Conservation (phyloP, 2,113 vertebrate species). For the Phrynosoma platyrhinos region DNA sequence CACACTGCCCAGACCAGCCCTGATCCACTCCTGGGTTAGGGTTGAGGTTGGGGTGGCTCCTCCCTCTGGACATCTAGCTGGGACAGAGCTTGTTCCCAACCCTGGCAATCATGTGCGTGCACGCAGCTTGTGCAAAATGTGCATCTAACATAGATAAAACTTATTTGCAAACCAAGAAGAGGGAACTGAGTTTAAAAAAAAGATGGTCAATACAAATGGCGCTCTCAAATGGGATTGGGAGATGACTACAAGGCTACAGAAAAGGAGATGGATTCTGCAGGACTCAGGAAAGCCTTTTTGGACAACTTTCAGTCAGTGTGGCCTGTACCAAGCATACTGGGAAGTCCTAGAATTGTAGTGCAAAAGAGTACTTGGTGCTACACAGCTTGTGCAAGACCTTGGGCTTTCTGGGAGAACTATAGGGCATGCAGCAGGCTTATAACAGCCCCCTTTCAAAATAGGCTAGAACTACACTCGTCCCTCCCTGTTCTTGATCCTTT, state of each 20-base stretch:
- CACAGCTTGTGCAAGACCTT: no score
- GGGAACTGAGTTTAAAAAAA: not conserved
- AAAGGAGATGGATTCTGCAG: no score
- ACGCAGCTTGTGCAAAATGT: slow-evolving; percentile 19
- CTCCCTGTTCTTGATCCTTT: no score
- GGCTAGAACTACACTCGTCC: not conserved
- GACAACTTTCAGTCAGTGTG: no score
- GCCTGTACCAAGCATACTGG: no score
- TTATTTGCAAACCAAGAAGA: not conserved
- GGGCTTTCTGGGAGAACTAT: not conserved
- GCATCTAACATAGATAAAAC: not conserved
- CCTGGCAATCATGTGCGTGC: not conserved
- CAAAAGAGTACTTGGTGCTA: no score
- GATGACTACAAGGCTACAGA: not conserved
- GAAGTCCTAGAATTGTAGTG: no score
- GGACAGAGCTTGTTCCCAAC: not conserved
- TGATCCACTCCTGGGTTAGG: no score
- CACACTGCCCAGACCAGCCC: not conserved
- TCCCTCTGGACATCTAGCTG: no score
- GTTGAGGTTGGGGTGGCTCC: not conserved
- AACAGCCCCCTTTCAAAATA: not conserved
- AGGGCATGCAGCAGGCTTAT: not conserved
- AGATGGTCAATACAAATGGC: not conserved
- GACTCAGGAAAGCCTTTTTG: no score
- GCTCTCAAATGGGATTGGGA: not conserved